A percentile compares a stretch with the other conserved stretches of the same genome.
These are phyloP conservation scores for Mimumesa dahlbomi DNA, from an alignment of 2,888 invertebrate genomes.

Conservation along the genomic window DNA sequence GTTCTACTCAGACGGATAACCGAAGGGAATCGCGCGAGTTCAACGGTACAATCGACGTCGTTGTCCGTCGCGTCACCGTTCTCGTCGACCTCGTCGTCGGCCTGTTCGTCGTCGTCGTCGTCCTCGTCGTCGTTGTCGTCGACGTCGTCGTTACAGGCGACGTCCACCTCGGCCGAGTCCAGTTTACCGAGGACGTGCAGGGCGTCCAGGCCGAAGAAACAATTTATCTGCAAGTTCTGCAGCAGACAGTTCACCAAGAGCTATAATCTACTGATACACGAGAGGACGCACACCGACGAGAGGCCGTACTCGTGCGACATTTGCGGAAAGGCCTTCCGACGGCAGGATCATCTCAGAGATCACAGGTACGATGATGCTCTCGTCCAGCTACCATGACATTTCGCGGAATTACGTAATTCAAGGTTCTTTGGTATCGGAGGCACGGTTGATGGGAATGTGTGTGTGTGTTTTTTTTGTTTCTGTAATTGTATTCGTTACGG, in stretches of 20 bases:
- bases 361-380: slow-evolving; percentile 88
- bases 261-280: slow-evolving; percentile 99
- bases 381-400: too few species aligned
- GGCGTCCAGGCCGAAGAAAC: slow-evolving; percentile 87
- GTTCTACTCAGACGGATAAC: slow-evolving; percentile 73
- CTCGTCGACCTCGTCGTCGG: slow-evolving; percentile 49
- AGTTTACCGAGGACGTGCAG: slow-evolving; percentile 72
- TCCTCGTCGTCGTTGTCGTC: slow-evolving; percentile 57
- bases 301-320: slow-evolving; percentile 98
- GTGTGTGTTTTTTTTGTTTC: too few species aligned
- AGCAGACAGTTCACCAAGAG: slow-evolving; percentile 98
- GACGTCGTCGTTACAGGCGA: slow-evolving; percentile 62
- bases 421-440: too few species aligned
- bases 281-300: slow-evolving; percentile 98
- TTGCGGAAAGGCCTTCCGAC: slow-evolving; percentile 98
- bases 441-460: too few species aligned
- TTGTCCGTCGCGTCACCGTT: slow-evolving; percentile 31
- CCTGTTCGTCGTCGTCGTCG: slow-evolving; percentile 56
- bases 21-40: slow-evolving; percentile 55
- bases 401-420: too few species aligned
- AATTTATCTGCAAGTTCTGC: slow-evolving; percentile 99
- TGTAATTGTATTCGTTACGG: too few species aligned
- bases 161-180: slow-evolving; percentile 66
- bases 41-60: slow-evolving; percentile 22
- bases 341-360: slow-evolving; percentile 97